A percentile compares a stretch with the other conserved stretches of the same genome.
These are phyloP conservation scores for Buathra laborator DNA, from an alignment of 2,888 invertebrate genomes.

Conservation along the genomic window DNA sequence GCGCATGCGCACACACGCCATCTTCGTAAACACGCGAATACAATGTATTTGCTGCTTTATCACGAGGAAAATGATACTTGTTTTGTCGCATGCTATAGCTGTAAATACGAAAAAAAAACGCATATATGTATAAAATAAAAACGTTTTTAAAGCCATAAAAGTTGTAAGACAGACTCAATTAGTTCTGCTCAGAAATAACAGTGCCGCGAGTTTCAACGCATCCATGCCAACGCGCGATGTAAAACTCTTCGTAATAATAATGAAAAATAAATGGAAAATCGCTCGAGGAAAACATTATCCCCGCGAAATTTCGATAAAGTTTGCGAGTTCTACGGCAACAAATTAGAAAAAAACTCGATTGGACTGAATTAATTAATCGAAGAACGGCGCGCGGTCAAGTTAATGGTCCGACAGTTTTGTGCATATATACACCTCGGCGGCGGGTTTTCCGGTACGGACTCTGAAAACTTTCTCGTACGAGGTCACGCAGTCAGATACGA, in stretches of 20 bases:
- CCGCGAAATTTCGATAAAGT: too few species aligned
- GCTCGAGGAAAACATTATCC: neutral
- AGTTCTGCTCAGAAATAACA: conserved; percentile 64
- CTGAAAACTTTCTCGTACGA: conserved; percentile 13
- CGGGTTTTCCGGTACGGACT: conserved; percentile 4
- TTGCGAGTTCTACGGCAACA: too few species aligned
- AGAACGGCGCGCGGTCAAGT: neutral
- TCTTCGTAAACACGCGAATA: conserved; percentile 20
- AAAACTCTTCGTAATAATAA: neutral
- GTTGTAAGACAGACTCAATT: conserved; percentile 53
- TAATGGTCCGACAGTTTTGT: conserved; percentile 16
- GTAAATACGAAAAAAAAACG: neutral
- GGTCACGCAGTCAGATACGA: neutral
- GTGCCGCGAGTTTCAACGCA: conserved; percentile 50
- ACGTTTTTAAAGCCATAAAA: conserved; percentile 40
- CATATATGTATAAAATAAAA: neutral
- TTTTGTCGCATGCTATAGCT: conserved; percentile 5
- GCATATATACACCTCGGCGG: neutral
- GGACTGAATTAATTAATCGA: conserved; percentile 4
- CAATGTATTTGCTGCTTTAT: neutral
- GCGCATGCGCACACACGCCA: neutral
- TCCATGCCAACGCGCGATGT: neutral
- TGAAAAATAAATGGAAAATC: neutral
- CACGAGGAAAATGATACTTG: conserved; percentile 12
- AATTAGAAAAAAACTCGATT: too few species aligned